Conservation (phyloP, 2,888 invertebrate species). For the Strigamia transsilvanica region DNA sequence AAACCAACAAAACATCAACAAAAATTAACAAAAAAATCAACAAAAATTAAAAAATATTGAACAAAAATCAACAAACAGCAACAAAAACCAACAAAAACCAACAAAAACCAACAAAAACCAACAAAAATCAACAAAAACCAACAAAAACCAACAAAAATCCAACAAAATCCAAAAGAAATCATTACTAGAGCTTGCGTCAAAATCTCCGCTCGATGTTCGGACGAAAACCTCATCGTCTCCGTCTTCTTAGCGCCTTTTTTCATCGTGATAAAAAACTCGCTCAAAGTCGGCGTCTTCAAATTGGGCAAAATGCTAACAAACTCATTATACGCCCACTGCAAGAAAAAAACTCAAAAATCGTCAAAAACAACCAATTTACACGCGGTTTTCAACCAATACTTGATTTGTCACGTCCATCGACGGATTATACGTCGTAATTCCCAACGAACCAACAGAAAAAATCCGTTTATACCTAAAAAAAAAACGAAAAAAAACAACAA, state of each 20-base stretch:
- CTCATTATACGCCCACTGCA: constrained; percentile 68
- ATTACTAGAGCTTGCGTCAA: constrained; percentile 83
- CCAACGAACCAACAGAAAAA: constrained; percentile 93
- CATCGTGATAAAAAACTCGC: constrained; percentile 75
- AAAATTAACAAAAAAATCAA: constrained; percentile 70
- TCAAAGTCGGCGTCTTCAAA: constrained; percentile 62
- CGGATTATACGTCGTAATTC: constrained; percentile 98
- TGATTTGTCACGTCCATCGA: constrained; percentile 91
- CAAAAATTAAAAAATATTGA: too few species aligned
- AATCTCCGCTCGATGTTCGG: constrained; percentile 91
- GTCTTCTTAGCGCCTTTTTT: constrained; percentile 84
- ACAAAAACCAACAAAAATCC: too few species aligned
- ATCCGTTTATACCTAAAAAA: constrained; percentile 86
- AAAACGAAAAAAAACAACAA: constrained; percentile 20
- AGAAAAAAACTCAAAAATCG: not conserved
- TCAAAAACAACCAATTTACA: not conserved
- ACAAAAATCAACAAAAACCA: constrained; percentile 69
- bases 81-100: constrained; percentile 68
- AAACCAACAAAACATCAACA: constrained; percentile 57
- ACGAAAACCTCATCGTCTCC: constrained; percentile 95
- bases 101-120: constrained; percentile 66
- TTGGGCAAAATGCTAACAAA: constrained; percentile 65
- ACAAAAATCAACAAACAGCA: constrained; percentile 68
- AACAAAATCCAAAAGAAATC: constrained; percentile 57
- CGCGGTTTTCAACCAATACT: constrained; percentile 58